Evolutionary conservation across 2,888 invertebrate species (phyloP).

Genomic region (Troides oblongomaculatus): DNA sequence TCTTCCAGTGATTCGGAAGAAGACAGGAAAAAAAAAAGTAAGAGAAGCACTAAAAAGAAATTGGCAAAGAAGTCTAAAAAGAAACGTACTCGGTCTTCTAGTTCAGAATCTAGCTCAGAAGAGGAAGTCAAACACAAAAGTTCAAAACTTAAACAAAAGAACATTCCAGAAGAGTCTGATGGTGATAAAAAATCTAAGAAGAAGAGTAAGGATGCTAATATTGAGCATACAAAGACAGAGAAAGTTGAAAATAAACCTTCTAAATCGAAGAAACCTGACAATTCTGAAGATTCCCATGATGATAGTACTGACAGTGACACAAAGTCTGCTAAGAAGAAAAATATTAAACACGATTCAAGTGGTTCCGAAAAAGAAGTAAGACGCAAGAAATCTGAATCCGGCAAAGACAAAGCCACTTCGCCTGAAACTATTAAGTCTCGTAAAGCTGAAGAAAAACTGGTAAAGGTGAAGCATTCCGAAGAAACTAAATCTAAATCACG

Average conservation of each 20-base stretch:
- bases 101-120: slow-evolving; percentile 76
- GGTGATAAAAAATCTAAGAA: slow-evolving; percentile 68
- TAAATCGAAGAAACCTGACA: slow-evolving; percentile 65
- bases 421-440: slow-evolving; percentile 61
- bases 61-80: slow-evolving; percentile 71
- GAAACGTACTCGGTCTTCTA: slow-evolving; percentile 71
- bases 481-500: slow-evolving; percentile 78
- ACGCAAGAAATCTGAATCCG: slow-evolving; percentile 63
- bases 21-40: slow-evolving; percentile 74
- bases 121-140: slow-evolving; percentile 74
- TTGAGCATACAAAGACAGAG: slow-evolving; percentile 62
- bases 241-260: slow-evolving; percentile 57
- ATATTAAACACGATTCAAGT: slow-evolving; percentile 68
- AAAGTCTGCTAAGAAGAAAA: slow-evolving; percentile 75
- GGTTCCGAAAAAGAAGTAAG: slow-evolving; percentile 68
- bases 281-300: slow-evolving; percentile 68
- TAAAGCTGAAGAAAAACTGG: slow-evolving; percentile 64
- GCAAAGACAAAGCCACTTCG: slow-evolving; percentile 62
- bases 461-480: slow-evolving; percentile 76
- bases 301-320: slow-evolving; percentile 75
- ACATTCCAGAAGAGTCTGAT: slow-evolving; percentile 73
- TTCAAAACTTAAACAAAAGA: slow-evolving; percentile 71
- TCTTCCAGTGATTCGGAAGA: slow-evolving; percentile 76
- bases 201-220: slow-evolving; percentile 59
- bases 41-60: slow-evolving; percentile 71